Evolutionary conservation across 2,888 invertebrate species (phyloP).

Genomic region (Conops quadrifasciatus): DNA sequence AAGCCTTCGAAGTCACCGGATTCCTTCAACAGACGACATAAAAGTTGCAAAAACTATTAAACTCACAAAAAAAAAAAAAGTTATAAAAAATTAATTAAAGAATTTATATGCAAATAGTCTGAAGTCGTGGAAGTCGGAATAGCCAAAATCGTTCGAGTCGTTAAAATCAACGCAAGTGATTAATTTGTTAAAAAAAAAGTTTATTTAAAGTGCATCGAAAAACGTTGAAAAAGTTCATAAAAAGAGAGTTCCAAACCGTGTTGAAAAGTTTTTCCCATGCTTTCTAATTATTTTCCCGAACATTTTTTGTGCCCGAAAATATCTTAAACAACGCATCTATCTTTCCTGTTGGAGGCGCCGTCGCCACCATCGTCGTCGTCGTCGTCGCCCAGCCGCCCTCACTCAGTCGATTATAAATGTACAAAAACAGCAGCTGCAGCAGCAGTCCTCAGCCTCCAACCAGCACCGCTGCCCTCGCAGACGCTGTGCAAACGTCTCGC

Average conservation of each 20-base stretch:
- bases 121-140: neutral
- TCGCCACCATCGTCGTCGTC: conserved; percentile 43
- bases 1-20: neutral
- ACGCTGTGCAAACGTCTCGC: conserved; percentile 15
- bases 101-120: neutral
- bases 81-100: neutral
- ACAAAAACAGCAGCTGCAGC: conserved; percentile 62
- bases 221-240: neutral
- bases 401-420: conserved; percentile 54
- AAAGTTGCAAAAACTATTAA: neutral
- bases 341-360: neutral
- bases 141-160: neutral
- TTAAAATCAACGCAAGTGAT: neutral
- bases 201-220: neutral
- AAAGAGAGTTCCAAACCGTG: neutral
- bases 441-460: conserved; percentile 55
- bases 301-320: neutral
- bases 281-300: too few species aligned
- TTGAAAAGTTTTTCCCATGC: neutral
- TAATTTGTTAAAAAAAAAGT: neutral
- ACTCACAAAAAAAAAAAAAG: neutral
- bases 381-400: conserved; percentile 30
- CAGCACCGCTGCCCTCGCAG: conserved; percentile 29
- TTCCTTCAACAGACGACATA: neutral
- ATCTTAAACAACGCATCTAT: neutral